A percentile compares a stretch with the other conserved stretches of the same genome.
These are phyloP conservation scores for Pseudomugil gertrudae DNA, from an alignment of 2,797 vertebrate species.

Conservation along the genomic window DNA sequence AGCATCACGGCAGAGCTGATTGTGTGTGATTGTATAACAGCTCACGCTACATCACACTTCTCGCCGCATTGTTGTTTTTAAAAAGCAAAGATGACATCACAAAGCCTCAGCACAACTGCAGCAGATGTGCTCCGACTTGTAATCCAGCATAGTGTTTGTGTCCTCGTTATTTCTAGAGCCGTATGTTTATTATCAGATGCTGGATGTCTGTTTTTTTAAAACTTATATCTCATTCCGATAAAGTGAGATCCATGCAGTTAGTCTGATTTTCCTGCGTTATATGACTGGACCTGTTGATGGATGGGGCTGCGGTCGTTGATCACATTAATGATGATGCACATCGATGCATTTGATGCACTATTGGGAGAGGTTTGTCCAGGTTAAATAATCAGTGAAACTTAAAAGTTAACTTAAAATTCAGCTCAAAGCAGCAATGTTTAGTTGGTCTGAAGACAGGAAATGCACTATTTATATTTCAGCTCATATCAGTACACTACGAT, in stretches of 20 bases:
- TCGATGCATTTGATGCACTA: background rate
- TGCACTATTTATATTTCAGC: slow-evolving; percentile 23
- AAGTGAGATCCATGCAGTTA: background rate
- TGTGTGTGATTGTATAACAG: slow-evolving; percentile 14
- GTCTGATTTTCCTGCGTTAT: slow-evolving; percentile 5
- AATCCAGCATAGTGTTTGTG: slow-evolving; percentile 12
- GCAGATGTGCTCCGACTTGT: slow-evolving; percentile 37
- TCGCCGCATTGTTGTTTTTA: slow-evolving; percentile 19
- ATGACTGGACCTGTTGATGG: slow-evolving; percentile 9
- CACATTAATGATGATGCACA: background rate
- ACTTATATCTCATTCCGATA: slow-evolving; percentile 3
- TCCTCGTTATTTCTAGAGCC: background rate
- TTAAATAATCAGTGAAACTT: slow-evolving; percentile 55
- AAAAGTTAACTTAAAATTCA: slow-evolving; percentile 52
- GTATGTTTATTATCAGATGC: background rate
- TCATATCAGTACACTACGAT: slow-evolving; percentile 4
- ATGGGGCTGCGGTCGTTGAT: background rate
- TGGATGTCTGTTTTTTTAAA: background rate
- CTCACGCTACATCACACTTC: slow-evolving; percentile 11
- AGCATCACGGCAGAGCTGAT: background rate
- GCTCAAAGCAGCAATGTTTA: slow-evolving; percentile 15
- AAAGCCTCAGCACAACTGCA: slow-evolving; percentile 10
- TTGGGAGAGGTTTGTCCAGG: slow-evolving; percentile 40
- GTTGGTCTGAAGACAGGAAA: slow-evolving; percentile 12
- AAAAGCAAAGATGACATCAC: slow-evolving; percentile 29